Evolutionary conservation across 2,888 invertebrate genomes (phyloP).

Genomic region (Cerastoderma edule): DNA sequence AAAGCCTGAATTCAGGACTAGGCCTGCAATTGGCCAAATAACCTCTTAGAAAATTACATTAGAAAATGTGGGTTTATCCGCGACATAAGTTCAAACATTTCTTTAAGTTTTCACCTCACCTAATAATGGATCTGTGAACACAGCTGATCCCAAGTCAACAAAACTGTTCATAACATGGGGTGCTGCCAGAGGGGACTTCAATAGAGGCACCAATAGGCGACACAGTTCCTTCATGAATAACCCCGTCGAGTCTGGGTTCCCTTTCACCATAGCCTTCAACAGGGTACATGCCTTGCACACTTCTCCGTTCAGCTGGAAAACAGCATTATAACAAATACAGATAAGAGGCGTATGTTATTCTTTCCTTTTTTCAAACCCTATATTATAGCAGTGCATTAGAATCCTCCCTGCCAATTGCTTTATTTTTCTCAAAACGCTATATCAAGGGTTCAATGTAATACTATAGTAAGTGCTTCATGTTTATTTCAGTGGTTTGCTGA

Average conservation of each 20-base stretch:
- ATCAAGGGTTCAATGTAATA: too few relatives aligned
- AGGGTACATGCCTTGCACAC: constrained; percentile 79
- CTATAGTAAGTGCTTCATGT: too few relatives aligned
- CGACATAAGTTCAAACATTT: background rate
- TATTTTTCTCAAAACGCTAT: too few relatives aligned
- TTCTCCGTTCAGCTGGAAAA: constrained; percentile 76
- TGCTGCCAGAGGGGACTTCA: constrained; percentile 92
- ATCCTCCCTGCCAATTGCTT: too few relatives aligned
- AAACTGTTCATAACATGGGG: constrained; percentile 88
- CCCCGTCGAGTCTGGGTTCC: constrained; percentile 86
- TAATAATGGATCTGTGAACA: constrained; percentile 84
- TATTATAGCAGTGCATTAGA: too few relatives aligned
- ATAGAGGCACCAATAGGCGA: constrained; percentile 87
- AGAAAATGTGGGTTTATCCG: background rate
- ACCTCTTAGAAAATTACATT: background rate
- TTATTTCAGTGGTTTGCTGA: too few relatives aligned
- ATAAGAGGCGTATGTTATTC: too few relatives aligned
- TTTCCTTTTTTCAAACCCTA: too few relatives aligned
- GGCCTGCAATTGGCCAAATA: background rate
- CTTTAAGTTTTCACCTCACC: constrained; percentile 63
- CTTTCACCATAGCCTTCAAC: constrained; percentile 81
- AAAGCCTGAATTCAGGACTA: background rate
- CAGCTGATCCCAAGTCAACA: constrained; percentile 86
- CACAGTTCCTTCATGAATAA: constrained; percentile 87
- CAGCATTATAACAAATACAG: too few relatives aligned